Conservation (phyloP, 2,113 vertebrate genomes). For the Gavialis gangeticus region DNA sequence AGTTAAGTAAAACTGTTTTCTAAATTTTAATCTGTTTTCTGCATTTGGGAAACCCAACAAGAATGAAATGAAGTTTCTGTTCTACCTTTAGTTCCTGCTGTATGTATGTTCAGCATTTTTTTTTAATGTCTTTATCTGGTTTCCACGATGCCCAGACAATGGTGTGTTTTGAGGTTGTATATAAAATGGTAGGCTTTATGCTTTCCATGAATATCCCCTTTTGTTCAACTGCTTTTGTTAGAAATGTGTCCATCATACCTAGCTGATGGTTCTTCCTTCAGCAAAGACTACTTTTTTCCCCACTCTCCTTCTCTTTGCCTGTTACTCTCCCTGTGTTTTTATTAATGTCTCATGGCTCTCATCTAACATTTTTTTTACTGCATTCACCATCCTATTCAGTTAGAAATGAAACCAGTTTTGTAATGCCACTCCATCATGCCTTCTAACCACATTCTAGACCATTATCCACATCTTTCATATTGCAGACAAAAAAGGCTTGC, state of each 20-base stretch:
- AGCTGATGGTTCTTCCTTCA: neutral
- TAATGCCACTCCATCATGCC: neutral
- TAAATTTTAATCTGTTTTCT: neutral
- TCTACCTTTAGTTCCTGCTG: neutral
- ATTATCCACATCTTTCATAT: slow-evolving; percentile 1
- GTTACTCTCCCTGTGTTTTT: neutral
- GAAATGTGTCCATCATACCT: neutral
- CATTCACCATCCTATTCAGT: neutral
- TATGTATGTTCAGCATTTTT: neutral
- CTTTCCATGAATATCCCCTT: neutral
- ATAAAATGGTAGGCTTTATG: neutral
- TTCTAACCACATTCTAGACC: neutral
- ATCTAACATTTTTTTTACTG: neutral
- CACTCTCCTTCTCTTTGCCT: neutral
- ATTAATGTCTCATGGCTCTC: neutral
- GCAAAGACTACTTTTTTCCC: neutral
- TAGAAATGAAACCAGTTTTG: neutral
- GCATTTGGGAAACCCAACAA: neutral
- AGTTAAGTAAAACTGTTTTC: neutral
- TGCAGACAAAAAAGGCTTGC: neutral
- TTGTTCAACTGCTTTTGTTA: neutral
- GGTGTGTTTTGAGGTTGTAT: neutral
- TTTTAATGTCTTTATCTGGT: neutral
- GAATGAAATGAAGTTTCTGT: neutral
- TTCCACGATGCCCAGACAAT: neutral